phyloP scores from a whole-genome alignment of 2,113 vertebrate genomes.

The Marmota monax region DNA sequence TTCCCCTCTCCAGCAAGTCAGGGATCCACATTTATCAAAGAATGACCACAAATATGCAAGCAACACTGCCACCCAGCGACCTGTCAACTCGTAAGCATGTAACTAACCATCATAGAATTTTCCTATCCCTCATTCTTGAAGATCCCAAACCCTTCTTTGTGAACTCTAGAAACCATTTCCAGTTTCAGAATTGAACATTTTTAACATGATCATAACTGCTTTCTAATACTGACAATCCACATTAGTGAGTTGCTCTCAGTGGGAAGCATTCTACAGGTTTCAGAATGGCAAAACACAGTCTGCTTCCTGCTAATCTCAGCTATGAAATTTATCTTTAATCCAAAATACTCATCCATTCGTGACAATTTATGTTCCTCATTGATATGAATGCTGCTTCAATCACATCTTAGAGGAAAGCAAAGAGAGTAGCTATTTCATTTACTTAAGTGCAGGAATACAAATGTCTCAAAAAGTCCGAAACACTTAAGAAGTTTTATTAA shows the following conservation, averaged over 20 bases:
- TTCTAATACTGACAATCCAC: not conserved
- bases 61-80: slow-evolving; percentile 75
- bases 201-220: not conserved
- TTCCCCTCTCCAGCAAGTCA: not conserved
- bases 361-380: slow-evolving; percentile 24
- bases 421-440: not conserved
- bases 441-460: slow-evolving; percentile 56
- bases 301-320: not conserved
- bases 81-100: not conserved
- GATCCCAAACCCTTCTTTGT: not conserved
- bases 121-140: not conserved
- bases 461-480: slow-evolving; percentile 69
- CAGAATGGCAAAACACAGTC: not conserved
- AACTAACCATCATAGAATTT: not conserved
- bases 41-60: not conserved
- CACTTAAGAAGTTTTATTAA: slow-evolving; percentile 87
- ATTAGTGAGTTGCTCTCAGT: not conserved
- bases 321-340: slow-evolving; percentile 7
- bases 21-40: not conserved
- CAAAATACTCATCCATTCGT: not conserved
- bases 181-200: not conserved
- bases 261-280: not conserved
- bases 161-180: not conserved
- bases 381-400: slow-evolving; percentile 22
- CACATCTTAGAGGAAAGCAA: slow-evolving; percentile 32